Percentiles rank a stretch among this genome's conserved stretches.
Evolutionary conservation across 2,113 vertebrate genomes (phyloP).

Genomic region (Apteryx mantelli): DNA sequence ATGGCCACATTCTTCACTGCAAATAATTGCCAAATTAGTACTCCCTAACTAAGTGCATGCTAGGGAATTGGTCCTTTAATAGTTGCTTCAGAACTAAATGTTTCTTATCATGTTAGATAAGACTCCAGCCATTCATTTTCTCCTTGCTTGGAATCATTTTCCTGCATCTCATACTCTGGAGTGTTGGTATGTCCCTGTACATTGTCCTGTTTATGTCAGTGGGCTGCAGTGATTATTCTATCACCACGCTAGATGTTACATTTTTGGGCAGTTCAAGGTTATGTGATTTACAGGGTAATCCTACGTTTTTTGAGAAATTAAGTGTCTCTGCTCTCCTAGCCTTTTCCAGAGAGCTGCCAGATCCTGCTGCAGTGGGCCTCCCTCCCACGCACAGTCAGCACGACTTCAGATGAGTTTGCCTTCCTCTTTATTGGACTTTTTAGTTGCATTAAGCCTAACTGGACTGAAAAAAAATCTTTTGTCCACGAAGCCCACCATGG

Average conservation of each 20-base stretch:
- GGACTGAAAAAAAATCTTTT: neutral
- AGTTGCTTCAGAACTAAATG: constrained; percentile 56
- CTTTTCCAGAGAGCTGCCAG: constrained; percentile 19
- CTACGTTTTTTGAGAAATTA: constrained; percentile 29
- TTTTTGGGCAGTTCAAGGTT: constrained; percentile 47
- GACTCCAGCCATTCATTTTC: constrained; percentile 50
- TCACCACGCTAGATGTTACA: constrained; percentile 42
- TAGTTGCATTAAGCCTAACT: neutral
- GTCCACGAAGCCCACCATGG: neutral
- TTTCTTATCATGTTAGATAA: constrained; percentile 43
- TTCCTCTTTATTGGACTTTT: neutral
- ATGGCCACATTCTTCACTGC: neutral
- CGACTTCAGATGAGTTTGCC: neutral
- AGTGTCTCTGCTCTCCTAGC: constrained; percentile 26
- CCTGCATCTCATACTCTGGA: neutral
- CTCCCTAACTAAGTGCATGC: constrained; percentile 29
- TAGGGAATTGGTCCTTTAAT: constrained; percentile 33
- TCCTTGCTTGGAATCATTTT: neutral
- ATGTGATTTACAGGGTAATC: constrained; percentile 47
- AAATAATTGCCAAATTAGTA: constrained; percentile 64
- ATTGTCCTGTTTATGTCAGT: neutral
- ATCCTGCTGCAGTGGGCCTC: neutral
- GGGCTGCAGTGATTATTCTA: constrained; percentile 47
- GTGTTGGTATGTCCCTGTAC: constrained; percentile 17
- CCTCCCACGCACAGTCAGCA: neutral